Evolutionary conservation across 1,140 invertebrate genomes (phyloP), one percentile per base, ranked within the genome.

Genomic region (Macrobrachium nipponense): DNA sequence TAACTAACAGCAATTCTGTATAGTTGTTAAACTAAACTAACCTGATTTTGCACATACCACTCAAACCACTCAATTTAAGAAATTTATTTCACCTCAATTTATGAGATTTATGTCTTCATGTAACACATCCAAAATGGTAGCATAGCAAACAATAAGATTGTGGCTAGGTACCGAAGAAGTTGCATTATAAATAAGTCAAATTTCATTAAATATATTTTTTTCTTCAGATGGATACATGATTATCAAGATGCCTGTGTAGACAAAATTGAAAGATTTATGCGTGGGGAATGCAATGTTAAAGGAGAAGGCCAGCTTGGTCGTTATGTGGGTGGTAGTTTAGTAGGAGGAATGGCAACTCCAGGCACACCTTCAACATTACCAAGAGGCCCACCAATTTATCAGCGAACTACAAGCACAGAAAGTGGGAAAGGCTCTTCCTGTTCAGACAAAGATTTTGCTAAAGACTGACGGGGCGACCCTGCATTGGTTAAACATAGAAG

Each of bases 231-330:
- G 98, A 98, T 99, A 90, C 98, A 99, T 90, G 98, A 99, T 91
- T 99, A 99, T 91, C 98, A 99, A 92, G 98, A 99, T 91, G 98
- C 98, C 0, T 99, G 98, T 92, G 97, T 99, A 89, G 98, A 99
- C 91, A 99, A 99, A 93, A 92, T 99, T 89, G 98, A 99, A 92
- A 89, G 93, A 85, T 95, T 94, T 88, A 91, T 93, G 87, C 87
- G 91, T 18, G 92, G 92, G 15, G 92, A 93, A 87, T 82, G 88
- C 27, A 86, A 75, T n/a, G 66, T 77, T 27, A 60, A 85, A 23
- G 86, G 82, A 5, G 88, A 86, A 27, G 85, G 82, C 12, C 81
- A 82, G 6, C 80, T 86, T 5, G 86, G 87, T 17, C 79, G 87
- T 23, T 87, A 81, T 61, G 80, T 62, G 23, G 83, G 87, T 59